Conservation (phyloP, 2,888 invertebrate species). For the Meandrusa payeni region DNA sequence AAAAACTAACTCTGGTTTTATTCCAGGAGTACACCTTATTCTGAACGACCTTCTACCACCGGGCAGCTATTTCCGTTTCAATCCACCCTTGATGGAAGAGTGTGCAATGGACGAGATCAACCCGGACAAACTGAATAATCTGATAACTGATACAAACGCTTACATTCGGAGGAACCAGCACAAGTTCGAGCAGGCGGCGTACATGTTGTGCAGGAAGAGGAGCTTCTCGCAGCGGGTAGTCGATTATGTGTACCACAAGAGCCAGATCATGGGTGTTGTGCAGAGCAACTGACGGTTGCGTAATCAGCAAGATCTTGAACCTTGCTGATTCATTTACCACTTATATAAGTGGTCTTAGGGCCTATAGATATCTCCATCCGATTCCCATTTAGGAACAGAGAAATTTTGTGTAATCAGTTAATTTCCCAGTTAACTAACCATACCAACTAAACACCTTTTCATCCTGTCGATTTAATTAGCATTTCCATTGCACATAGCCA, state of each 20-base stretch:
- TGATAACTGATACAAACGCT: slow-evolving; percentile 88
- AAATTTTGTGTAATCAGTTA: no score
- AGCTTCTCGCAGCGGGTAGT: slow-evolving; percentile 39
- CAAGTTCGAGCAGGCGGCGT: slow-evolving; percentile 84
- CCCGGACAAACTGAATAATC: slow-evolving; percentile 84
- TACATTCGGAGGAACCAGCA: slow-evolving; percentile 90
- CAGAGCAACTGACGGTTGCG: slow-evolving; percentile 39
- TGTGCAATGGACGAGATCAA: slow-evolving; percentile 90
- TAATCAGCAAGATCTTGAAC: slow-evolving; percentile 31
- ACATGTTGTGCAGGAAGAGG: slow-evolving; percentile 51
- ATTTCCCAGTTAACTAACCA: no score
- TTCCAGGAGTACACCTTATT: slow-evolving; percentile 87
- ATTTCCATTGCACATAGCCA: no score
- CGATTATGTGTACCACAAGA: slow-evolving; percentile 43
- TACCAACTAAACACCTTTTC: no score
- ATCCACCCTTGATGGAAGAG: slow-evolving; percentile 91
- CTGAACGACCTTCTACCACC: slow-evolving; percentile 88
- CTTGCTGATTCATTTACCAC: slow-evolving; percentile 39
- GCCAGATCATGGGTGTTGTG: slow-evolving; percentile 46
- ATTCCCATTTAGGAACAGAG: no score
- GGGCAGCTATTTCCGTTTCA: slow-evolving; percentile 90
- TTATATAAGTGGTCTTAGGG: no score
- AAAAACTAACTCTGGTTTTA: no score
- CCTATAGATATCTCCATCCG: no score
- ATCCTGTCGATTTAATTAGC: no score